Evolutionary conservation across 2,797 vertebrate genomes (phyloP).

Genomic region (Serranus cabrilla): DNA sequence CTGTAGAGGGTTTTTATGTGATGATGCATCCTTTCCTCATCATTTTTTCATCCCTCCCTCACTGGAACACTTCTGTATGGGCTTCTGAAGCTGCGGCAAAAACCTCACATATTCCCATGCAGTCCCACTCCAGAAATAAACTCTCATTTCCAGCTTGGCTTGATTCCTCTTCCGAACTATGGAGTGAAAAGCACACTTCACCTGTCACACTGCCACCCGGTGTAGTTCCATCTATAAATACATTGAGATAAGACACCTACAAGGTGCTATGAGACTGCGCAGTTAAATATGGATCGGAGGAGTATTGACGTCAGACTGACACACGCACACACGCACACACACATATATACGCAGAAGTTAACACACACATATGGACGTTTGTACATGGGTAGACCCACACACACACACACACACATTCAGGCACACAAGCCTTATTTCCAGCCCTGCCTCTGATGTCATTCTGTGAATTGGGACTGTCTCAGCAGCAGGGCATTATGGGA

Average conservation of each 20-base stretch:
- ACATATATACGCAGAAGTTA: slow-evolving; percentile 12
- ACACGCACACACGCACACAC: slow-evolving; percentile 17
- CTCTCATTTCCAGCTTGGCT: not conserved
- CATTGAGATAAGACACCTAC: slow-evolving; percentile 70
- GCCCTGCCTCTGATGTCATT: slow-evolving; percentile 74
- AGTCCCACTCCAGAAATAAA: slow-evolving; percentile 42
- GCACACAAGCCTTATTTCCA: slow-evolving; percentile 45
- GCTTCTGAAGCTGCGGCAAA: slow-evolving; percentile 3
- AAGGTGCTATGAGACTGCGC: slow-evolving; percentile 65
- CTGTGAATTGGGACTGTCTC: slow-evolving; percentile 75
- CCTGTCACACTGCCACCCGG: slow-evolving; percentile 57
- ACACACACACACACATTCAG: slow-evolving; percentile 9
- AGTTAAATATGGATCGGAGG: slow-evolving; percentile 78
- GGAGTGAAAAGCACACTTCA: slow-evolving; percentile 45
- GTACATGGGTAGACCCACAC: slow-evolving; percentile 22
- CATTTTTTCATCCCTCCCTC: slow-evolving; percentile 17
- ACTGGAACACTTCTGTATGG: slow-evolving; percentile 17
- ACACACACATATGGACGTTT: slow-evolving; percentile 33
- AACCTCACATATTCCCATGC: slow-evolving; percentile 1
- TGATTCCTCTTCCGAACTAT: slow-evolving; percentile 10
- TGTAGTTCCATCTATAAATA: slow-evolving; percentile 72
- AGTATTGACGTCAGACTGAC: slow-evolving; percentile 80
- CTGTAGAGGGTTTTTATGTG: not conserved
- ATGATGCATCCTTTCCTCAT: slow-evolving; percentile 21
- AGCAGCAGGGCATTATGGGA: slow-evolving; percentile 71